These are phyloP conservation scores for Tinea semifulvella DNA, from an alignment of 2,888 invertebrate species.

Conservation along the genomic window DNA sequence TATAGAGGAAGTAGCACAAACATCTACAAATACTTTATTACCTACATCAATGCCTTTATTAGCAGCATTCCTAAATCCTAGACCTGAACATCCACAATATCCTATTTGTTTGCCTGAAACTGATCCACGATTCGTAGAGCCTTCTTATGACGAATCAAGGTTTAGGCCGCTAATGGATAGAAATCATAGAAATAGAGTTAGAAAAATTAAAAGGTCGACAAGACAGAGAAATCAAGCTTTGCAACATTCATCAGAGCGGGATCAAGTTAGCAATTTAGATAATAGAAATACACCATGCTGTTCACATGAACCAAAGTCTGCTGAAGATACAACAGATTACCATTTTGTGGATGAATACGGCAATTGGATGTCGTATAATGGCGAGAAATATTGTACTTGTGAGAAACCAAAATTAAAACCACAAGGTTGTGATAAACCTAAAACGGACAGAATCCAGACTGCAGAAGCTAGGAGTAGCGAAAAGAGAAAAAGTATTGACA, in stretches of 20 bases:
- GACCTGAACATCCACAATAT: constrained; percentile 58
- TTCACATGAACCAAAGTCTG: constrained; percentile 71
- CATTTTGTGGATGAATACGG: constrained; percentile 87
- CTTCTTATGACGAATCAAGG: constrained; percentile 38
- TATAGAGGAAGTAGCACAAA: constrained; percentile 70
- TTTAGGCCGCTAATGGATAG: constrained; percentile 55
- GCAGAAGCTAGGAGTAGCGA: background rate
- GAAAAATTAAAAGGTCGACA: constrained; percentile 65
- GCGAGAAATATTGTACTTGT: background rate
- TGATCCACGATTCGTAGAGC: constrained; percentile 32
- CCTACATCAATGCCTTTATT: constrained; percentile 70
- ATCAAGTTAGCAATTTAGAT: constrained; percentile 33
- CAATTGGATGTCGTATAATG: constrained; percentile 77
- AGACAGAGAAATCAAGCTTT: constrained; percentile 50
- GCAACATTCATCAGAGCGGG: constrained; percentile 23
- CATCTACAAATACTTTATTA: constrained; percentile 71
- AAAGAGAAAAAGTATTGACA: background rate
- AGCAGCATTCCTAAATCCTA: constrained; percentile 71
- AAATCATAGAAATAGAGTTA: constrained; percentile 57
- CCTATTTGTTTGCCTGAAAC: constrained; percentile 46
- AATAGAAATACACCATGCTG: no score
- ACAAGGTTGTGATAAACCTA: no score
- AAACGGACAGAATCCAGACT: no score
- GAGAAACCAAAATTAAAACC: no score
- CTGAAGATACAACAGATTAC: constrained; percentile 84